Evolutionary conservation across 2,888 invertebrate species (phyloP), one percentile per base, ranked within the genome.

Genomic region (Piscicola geometra): DNA sequence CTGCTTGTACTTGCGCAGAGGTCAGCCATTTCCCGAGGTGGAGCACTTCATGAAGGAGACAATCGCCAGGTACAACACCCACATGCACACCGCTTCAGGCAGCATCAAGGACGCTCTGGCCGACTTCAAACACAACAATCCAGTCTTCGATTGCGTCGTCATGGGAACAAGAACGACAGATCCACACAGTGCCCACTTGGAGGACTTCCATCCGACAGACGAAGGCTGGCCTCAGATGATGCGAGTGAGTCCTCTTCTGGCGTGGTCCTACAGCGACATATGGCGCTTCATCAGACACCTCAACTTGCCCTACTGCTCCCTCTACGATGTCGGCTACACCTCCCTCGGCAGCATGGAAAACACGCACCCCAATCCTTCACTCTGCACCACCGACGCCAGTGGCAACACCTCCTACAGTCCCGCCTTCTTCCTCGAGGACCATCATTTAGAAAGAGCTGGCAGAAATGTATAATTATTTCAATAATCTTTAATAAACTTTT

Each of bases 121-220:
- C 21, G 86, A 87, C 56, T 85, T 95, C 76, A 86, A 91, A 67
- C 83, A 87, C 0, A 82, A 85, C 28, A 84, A 87, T 80, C 87
- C 88, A 0, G 84, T 89, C 70, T 87, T 96, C 36, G 91, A 92
- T 83, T 94, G 92, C 0, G 91, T 93, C 75, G 87, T 98, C 3
- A 93, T 99, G 92, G 99, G 99, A 12, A 93, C 92, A 2, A 88
- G 98, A 78, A 88, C 90, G 74, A 92, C 92, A 0, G 98, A 99
- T 87, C 96, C 95, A 0, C 90, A 90, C 82, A 89, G 75, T 56
- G 52, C 71, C 28, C 81, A 83, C 72, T 80, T 85, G 76, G 78
- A 81, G 30, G 77, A 81, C 18, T 85, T 85, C 76, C 76, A 81
- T 15, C 82, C 82, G 82, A 97, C 97, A 0, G 98, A 98, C 86